Conservation (phyloP, 1,140 invertebrate genomes). For the Euglossa dilemma region DNA sequence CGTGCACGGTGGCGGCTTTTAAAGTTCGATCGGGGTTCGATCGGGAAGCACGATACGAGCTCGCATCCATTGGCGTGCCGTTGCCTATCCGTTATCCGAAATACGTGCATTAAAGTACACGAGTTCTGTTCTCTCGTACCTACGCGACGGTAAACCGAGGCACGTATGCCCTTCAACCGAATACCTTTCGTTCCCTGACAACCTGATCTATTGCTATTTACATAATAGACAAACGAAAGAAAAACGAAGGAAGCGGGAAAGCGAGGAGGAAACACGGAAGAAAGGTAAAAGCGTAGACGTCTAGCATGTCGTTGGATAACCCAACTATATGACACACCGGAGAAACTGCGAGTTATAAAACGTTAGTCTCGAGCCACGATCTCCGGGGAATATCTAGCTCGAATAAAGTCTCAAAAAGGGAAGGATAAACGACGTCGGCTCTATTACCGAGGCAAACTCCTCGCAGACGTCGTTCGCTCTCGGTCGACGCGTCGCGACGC, state of each 20-base stretch:
- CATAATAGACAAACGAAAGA: slow-evolving; percentile 61
- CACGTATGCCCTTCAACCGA: slow-evolving; percentile 14
- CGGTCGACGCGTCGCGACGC: not conserved
- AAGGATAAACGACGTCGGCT: slow-evolving; percentile 49
- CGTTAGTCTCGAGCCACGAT: slow-evolving; percentile 45
- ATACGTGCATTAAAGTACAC: not conserved
- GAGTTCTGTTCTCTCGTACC: too few species aligned
- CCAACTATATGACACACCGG: slow-evolving; percentile 49
- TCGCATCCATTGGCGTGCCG: not conserved
- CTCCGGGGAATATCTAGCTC: slow-evolving; percentile 59
- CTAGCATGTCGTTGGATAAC: slow-evolving; percentile 43
- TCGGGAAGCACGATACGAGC: not conserved
- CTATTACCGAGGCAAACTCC: slow-evolving; percentile 54
- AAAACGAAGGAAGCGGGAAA: slow-evolving; percentile 23
- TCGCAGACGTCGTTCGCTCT: not conserved
- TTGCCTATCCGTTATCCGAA: slow-evolving; percentile 7
- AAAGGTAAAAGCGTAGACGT: slow-evolving; percentile 36
- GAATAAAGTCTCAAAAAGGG: slow-evolving; percentile 62
- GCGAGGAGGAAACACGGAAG: not conserved
- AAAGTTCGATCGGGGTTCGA: not conserved
- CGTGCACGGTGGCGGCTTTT: not conserved
- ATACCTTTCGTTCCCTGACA: slow-evolving; percentile 20
- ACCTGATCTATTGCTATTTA: slow-evolving; percentile 62
- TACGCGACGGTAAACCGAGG: slow-evolving; percentile 5
- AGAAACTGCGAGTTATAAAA: slow-evolving; percentile 62